phyloP scores from a whole-genome alignment of 2,113 vertebrate species.

The Garra rufa region DNA sequence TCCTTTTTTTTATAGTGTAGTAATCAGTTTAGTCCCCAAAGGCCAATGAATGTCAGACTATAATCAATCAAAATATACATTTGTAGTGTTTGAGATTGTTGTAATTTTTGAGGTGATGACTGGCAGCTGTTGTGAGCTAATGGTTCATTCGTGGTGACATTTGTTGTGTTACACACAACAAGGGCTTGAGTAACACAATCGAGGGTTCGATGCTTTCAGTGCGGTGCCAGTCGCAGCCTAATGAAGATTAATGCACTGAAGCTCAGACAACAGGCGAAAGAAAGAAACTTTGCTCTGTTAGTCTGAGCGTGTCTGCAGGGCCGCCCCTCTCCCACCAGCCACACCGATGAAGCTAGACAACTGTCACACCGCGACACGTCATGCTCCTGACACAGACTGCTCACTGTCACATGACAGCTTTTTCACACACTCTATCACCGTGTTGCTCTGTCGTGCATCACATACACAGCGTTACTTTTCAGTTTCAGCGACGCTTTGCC shows the following conservation, averaged over 20 bases:
- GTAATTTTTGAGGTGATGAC: slow-evolving; percentile 37
- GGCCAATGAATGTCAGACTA: slow-evolving; percentile 16
- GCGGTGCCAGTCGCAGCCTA: slow-evolving; percentile 48
- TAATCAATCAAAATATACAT: slow-evolving; percentile 1
- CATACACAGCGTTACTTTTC: background rate
- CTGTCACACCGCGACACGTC: slow-evolving; percentile 56
- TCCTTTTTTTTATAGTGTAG: background rate
- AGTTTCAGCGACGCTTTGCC: slow-evolving; percentile 34
- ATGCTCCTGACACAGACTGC: slow-evolving; percentile 46
- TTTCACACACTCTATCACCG: slow-evolving; percentile 25
- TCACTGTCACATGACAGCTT: slow-evolving; percentile 47
- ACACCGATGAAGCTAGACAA: slow-evolving; percentile 54
- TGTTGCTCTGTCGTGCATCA: background rate
- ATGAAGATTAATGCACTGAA: slow-evolving; percentile 64
- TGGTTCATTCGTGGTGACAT: slow-evolving; percentile 26
- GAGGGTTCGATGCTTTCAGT: slow-evolving; percentile 50
- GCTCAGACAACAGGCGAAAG: slow-evolving; percentile 46
- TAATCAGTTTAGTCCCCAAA: background rate
- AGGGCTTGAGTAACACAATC: slow-evolving; percentile 43
- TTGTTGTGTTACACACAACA: slow-evolving; percentile 44
- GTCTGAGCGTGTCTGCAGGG: slow-evolving; percentile 64
- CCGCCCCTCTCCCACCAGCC: slow-evolving; percentile 39
- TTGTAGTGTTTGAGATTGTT: background rate
- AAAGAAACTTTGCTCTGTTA: slow-evolving; percentile 53
- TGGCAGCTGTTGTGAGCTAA: slow-evolving; percentile 43